phyloP scores from a whole-genome alignment of 2,888 invertebrate genomes.

The Aromia moschata region DNA sequence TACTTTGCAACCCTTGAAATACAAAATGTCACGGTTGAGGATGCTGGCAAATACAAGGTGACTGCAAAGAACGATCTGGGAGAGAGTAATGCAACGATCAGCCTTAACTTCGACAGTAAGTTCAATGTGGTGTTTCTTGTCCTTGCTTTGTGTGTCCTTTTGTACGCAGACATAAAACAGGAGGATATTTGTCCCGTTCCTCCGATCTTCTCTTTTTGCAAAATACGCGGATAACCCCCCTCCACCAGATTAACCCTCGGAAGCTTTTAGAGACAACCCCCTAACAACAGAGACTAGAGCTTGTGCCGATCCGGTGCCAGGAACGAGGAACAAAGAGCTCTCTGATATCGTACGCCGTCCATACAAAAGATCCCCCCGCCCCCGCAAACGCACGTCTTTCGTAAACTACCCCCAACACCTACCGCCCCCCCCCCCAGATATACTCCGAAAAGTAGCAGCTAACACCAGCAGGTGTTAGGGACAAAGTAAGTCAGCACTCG shows the following conservation, averaged over 20 bases:
- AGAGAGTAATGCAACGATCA: constrained; percentile 96
- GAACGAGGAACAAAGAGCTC: constrained; percentile 12
- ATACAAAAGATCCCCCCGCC: constrained; percentile 17
- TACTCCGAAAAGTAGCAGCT: constrained; percentile 43
- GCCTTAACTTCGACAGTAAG: constrained; percentile 98
- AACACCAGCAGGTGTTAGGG: constrained; percentile 45
- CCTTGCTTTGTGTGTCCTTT: constrained; percentile 46
- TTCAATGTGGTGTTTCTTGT: constrained; percentile 59
- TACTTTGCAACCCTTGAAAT: constrained; percentile 94
- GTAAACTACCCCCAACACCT: constrained; percentile 32
- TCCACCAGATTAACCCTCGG: constrained; percentile 32
- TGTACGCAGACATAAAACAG: constrained; percentile 30
- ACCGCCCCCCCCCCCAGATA: constrained; percentile 33
- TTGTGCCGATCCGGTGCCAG: constrained; percentile 22
- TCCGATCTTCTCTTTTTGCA: constrained; percentile 27
- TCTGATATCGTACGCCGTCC: constrained; percentile 20
- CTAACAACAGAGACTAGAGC: constrained; percentile 37
- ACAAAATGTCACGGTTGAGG: constrained; percentile 93
- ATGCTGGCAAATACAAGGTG: constrained; percentile 97
- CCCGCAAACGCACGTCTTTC: constrained; percentile 30
- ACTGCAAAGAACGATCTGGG: constrained; percentile 97
- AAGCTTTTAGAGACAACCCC: constrained; percentile 41
- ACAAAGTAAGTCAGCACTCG: constrained; percentile 63
- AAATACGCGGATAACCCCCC: constrained; percentile 35
- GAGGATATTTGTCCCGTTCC: constrained; percentile 9